Evolutionary conservation across 2,888 invertebrate species (phyloP).

Genomic region (Eristalis pertinax): DNA sequence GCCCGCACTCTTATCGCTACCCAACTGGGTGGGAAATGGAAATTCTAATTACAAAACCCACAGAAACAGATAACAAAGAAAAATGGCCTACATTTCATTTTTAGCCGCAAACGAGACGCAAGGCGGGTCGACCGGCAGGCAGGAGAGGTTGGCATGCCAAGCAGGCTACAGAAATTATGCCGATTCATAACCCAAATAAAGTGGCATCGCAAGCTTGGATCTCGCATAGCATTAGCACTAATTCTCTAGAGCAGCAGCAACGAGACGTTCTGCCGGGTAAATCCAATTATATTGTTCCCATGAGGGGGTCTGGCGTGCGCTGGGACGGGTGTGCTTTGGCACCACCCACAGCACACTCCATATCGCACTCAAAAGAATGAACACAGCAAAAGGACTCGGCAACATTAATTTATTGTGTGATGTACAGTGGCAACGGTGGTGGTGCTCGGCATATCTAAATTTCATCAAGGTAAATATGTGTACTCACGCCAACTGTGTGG

Average conservation of each 20-base stretch:
- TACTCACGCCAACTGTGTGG: background rate
- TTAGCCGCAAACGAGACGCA: slow-evolving; percentile 20
- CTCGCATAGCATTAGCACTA: slow-evolving; percentile 69
- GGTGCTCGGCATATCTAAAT: slow-evolving; percentile 53
- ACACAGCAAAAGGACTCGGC: slow-evolving; percentile 53
- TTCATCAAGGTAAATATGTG: slow-evolving; percentile 62
- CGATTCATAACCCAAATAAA: slow-evolving; percentile 71
- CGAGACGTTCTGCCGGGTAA: slow-evolving; percentile 38
- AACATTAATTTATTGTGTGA: slow-evolving; percentile 60
- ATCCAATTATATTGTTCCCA: slow-evolving; percentile 71
- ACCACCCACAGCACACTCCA: slow-evolving; percentile 5
- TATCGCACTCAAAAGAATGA: slow-evolving; percentile 45
- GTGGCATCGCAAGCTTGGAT: slow-evolving; percentile 68
- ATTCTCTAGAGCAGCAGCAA: slow-evolving; percentile 56
- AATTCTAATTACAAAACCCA: slow-evolving; percentile 70
- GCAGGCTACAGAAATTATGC: slow-evolving; percentile 58
- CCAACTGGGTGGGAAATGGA: slow-evolving; percentile 29
- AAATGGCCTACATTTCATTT: slow-evolving; percentile 71
- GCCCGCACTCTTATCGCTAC: slow-evolving; percentile 17
- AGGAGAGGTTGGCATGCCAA: background rate
- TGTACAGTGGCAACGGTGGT: slow-evolving; percentile 19
- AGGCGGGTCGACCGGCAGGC: background rate
- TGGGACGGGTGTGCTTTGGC: background rate
- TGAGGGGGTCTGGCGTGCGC: slow-evolving; percentile 30
- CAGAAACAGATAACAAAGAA: slow-evolving; percentile 71